phyloP scores from a whole-genome alignment of 2,888 invertebrate genomes.

The Parochlus steinenii region DNA sequence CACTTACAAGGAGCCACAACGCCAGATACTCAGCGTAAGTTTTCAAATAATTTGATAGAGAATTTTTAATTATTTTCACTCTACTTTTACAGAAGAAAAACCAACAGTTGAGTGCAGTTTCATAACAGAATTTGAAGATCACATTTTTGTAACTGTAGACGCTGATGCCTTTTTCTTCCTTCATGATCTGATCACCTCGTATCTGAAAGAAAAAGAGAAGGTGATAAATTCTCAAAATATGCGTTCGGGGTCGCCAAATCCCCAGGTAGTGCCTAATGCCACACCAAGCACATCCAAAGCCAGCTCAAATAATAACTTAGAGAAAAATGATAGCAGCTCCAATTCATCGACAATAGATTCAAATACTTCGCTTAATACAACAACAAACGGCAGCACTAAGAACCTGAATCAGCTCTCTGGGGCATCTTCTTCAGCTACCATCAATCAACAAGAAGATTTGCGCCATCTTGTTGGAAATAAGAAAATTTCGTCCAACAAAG shows the following conservation, averaged over 20 bases:
- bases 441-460: constrained; percentile 9
- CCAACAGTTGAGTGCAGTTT: constrained; percentile 92
- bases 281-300: background rate
- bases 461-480: constrained; percentile 6
- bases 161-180: constrained; percentile 97
- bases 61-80: constrained; percentile 5
- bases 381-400: constrained; percentile 7
- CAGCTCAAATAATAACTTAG: constrained; percentile 6
- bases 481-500: constrained; percentile 2
- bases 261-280: too few relatives aligned
- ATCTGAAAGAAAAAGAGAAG: constrained; percentile 83
- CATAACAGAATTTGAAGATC: constrained; percentile 96
- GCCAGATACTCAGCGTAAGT: constrained; percentile 45
- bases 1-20: constrained; percentile 64
- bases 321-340: constrained; percentile 2
- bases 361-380: constrained; percentile 1
- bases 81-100: constrained; percentile 42
- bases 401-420: constrained; percentile 4
- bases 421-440: constrained; percentile 5
- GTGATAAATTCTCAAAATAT: constrained; percentile 39
- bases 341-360: too few relatives aligned
- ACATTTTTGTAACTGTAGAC: constrained; percentile 94
- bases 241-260: constrained; percentile 29
- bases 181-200: constrained; percentile 91
- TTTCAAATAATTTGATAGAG: constrained; percentile 2